Evolutionary conservation across 2,888 invertebrate genomes (phyloP).

Genomic region (Lithophane leautieri): DNA sequence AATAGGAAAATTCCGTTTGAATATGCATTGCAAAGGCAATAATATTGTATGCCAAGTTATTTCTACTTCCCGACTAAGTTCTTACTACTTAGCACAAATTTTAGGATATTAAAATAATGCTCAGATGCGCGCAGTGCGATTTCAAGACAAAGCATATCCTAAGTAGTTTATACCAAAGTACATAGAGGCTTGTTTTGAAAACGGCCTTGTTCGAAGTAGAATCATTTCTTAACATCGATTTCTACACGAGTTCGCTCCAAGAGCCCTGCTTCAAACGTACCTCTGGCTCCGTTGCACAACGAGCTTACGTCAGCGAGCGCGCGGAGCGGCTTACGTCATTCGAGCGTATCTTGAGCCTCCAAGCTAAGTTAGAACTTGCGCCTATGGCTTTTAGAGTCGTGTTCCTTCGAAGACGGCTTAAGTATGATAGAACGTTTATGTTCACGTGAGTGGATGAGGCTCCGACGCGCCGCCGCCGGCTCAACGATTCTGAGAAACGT

Average conservation of each 20-base stretch:
- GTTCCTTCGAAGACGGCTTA: slow-evolving; percentile 74
- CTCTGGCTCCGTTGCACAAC: slow-evolving; percentile 90
- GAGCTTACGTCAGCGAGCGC: slow-evolving; percentile 90
- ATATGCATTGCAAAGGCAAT: background rate
- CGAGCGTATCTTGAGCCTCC: slow-evolving; percentile 79
- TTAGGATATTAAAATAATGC: background rate
- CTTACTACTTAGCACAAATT: background rate
- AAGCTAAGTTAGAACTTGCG: slow-evolving; percentile 82
- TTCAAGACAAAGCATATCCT: slow-evolving; percentile 14
- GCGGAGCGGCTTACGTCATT: slow-evolving; percentile 89
- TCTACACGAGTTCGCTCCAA: slow-evolving; percentile 88
- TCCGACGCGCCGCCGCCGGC: slow-evolving; percentile 88
- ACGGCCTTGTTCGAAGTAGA: slow-evolving; percentile 81
- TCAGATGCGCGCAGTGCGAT: background rate
- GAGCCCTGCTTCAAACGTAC: slow-evolving; percentile 88
- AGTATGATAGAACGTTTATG: slow-evolving; percentile 89
- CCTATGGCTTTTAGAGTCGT: slow-evolving; percentile 73
- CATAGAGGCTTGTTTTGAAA: slow-evolving; percentile 74
- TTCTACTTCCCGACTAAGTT: background rate
- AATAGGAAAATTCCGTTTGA: background rate
- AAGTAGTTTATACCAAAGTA: slow-evolving; percentile 36
- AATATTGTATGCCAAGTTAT: background rate
- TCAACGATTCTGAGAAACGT: slow-evolving; percentile 89
- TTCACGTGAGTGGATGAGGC: slow-evolving; percentile 90
- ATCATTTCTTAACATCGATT: slow-evolving; percentile 88